phyloP scores from a whole-genome alignment of 2,113 vertebrate species.

The Cryptoleucopteryx plumbea region DNA sequence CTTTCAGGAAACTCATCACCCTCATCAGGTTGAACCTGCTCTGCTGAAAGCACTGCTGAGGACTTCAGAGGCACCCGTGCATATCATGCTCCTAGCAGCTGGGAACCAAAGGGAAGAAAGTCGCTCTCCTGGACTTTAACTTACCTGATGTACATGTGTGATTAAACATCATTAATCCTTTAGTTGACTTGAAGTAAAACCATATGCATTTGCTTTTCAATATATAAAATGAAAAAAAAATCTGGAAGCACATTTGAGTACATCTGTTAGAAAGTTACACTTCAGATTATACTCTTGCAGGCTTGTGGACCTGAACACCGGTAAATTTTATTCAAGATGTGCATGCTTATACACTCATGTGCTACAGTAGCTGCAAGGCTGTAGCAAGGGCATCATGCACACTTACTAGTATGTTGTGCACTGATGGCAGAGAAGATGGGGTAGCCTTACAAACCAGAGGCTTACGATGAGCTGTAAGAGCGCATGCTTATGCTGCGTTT shows the following conservation, averaged over 20 bases:
- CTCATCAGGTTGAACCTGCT: not conserved
- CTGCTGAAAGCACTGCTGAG: not conserved
- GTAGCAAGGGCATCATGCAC: not conserved
- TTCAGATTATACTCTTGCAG: not conserved
- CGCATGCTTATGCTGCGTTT: not conserved
- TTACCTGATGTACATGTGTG: not conserved
- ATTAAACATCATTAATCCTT: not conserved
- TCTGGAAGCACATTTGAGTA: not conserved
- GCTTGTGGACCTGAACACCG: not conserved
- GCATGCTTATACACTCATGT: not conserved
- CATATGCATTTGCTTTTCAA: not conserved
- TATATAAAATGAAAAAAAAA: not conserved
- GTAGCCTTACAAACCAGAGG: not conserved
- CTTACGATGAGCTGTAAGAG: not conserved
- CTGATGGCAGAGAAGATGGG: not conserved
- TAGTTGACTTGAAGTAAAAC: not conserved
- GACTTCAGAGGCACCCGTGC: rapidly evolving
- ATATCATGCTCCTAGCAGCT: not conserved
- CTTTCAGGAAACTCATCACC: not conserved
- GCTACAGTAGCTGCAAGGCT: not conserved
- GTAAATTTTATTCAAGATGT: not conserved
- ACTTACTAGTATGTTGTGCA: not conserved
- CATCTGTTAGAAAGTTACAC: not conserved
- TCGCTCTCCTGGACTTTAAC: not conserved
- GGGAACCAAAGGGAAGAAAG: not conserved